These are phyloP conservation scores for Acromyrmex charruanus DNA, from an alignment of 1,140 invertebrate genomes.

Conservation along the genomic window DNA sequence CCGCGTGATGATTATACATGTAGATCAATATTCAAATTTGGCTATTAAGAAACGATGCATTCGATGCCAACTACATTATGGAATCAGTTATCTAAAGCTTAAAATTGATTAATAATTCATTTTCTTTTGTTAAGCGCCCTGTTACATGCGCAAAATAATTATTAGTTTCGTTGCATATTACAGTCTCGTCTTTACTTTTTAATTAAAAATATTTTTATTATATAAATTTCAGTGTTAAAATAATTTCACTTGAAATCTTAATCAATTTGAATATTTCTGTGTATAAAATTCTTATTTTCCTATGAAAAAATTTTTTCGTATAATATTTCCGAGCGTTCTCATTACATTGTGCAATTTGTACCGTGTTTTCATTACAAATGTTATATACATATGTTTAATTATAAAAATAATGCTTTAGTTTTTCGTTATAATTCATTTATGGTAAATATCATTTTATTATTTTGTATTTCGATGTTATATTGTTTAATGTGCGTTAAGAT, in stretches of 20 bases:
- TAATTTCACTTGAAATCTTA: not conserved
- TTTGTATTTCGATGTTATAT: not conserved
- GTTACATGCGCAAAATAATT: not conserved
- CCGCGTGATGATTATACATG: slow-evolving; percentile 31
- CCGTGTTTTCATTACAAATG: not conserved
- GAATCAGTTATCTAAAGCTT: not conserved
- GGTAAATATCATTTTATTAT: slow-evolving; percentile 10
- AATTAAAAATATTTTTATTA: slow-evolving; percentile 9
- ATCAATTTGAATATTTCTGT: not conserved
- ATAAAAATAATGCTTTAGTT: not conserved
- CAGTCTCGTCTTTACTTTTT: not conserved
- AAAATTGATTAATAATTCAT: slow-evolving; percentile 45
- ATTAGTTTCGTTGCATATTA: slow-evolving; percentile 17
- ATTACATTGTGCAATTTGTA: not conserved
- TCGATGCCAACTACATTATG: slow-evolving; percentile 12
- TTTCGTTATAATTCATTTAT: not conserved
- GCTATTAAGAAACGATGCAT: slow-evolving; percentile 20
- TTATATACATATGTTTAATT: slow-evolving; percentile 27
- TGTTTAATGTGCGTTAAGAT: not conserved
- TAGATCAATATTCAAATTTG: slow-evolving; percentile 56
- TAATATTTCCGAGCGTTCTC: not conserved
- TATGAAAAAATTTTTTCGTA: not conserved
- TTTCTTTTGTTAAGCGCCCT: not conserved
- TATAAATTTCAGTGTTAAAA: not conserved
- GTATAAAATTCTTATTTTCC: not conserved